These are phyloP conservation scores for Sebastes matsubarae DNA, from an alignment of 2,797 vertebrate genomes.

Conservation along the genomic window DNA sequence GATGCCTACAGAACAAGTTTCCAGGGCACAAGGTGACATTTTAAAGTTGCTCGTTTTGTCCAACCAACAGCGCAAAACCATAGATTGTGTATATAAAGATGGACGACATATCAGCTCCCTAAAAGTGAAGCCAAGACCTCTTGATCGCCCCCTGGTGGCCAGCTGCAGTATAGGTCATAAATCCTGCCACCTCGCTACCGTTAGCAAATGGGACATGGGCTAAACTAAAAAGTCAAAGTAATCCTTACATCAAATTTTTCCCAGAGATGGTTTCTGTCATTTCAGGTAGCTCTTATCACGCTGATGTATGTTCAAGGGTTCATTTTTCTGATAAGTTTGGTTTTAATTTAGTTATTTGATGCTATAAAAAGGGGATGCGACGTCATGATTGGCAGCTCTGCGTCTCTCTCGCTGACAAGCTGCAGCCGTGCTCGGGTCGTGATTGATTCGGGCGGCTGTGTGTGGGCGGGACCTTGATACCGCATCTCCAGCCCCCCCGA, in stretches of 20 bases:
- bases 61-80: neutral
- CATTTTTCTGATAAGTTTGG: too few relatives aligned
- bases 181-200: neutral
- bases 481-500: too few relatives aligned
- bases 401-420: too few relatives aligned
- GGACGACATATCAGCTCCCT: neutral
- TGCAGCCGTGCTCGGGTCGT: too few relatives aligned
- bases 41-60: neutral
- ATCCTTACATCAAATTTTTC: too few relatives aligned
- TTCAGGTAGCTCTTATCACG: neutral
- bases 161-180: neutral
- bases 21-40: neutral
- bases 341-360: too few relatives aligned
- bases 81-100: neutral
- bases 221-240: neutral
- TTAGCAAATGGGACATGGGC: neutral
- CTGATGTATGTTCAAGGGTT: neutral
- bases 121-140: neutral
- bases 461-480: too few relatives aligned
- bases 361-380: too few relatives aligned
- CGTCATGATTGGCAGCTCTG: too few relatives aligned
- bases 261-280: neutral
- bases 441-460: too few relatives aligned
- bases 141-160: neutral
- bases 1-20: neutral